Evolutionary conservation across 2,888 invertebrate species (phyloP).

Genomic region (Agrochola lychnidis): DNA sequence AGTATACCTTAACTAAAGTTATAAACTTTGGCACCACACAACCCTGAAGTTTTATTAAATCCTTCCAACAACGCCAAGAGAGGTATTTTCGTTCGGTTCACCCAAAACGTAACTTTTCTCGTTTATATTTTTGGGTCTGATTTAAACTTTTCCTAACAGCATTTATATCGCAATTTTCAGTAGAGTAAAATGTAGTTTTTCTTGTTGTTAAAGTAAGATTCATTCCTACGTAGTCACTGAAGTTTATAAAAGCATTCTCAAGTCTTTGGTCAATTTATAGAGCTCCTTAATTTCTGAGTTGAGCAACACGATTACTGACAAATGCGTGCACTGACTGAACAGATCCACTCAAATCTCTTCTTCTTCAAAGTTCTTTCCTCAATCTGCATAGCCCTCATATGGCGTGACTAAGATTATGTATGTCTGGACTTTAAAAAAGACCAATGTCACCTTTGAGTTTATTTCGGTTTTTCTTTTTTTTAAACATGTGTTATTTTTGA

Average conservation of each 20-base stretch:
- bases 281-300: neutral
- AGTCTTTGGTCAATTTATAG: slow-evolving; percentile 3
- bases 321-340: no score
- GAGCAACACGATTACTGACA: no score
- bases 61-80: slow-evolving; percentile 4
- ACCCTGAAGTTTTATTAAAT: slow-evolving; percentile 27
- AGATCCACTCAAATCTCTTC: no score
- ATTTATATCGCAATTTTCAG: slow-evolving; percentile 25
- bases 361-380: no score
- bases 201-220: slow-evolving; percentile 18
- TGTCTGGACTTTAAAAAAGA: no score
- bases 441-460: no score
- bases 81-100: slow-evolving; percentile 25
- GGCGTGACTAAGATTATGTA: no score
- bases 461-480: no score
- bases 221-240: neutral
- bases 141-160: slow-evolving; percentile 32
- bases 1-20: slow-evolving; percentile 4
- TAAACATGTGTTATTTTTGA: no score
- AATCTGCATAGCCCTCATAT: no score
- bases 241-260: slow-evolving; percentile 18
- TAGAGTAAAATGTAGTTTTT: slow-evolving; percentile 28
- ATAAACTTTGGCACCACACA: slow-evolving; percentile 10
- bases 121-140: slow-evolving; percentile 45
- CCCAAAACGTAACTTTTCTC: slow-evolving; percentile 39